Conservation (phyloP, 2,797 vertebrate species). For the Aplochiton taeniatus region DNA sequence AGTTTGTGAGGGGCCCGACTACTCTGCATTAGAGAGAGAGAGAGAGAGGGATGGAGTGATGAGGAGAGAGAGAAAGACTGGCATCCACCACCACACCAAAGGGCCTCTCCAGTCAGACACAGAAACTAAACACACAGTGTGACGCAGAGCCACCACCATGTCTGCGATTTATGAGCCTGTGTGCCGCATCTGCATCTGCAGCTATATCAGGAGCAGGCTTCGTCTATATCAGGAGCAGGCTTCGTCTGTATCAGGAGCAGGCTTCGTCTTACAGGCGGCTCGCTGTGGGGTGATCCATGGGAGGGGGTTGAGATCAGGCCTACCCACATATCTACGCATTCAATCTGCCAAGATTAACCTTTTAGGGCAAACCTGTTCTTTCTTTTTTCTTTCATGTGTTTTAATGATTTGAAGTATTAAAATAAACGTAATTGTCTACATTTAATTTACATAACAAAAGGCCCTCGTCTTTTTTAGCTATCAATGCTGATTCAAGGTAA, state of each 20-base stretch:
- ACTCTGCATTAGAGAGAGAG: slow-evolving; percentile 38
- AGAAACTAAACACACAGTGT: slow-evolving; percentile 50
- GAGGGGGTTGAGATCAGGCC: too few relatives aligned
- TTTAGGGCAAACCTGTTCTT: too few relatives aligned
- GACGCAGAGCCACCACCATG: slow-evolving; percentile 59
- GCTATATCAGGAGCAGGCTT: slow-evolving; percentile 53
- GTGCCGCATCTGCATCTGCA: slow-evolving; percentile 39
- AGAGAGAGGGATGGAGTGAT: slow-evolving; percentile 2
- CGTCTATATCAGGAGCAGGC: slow-evolving; percentile 16
- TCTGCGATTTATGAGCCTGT: slow-evolving; percentile 50
- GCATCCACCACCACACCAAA: slow-evolving; percentile 44
- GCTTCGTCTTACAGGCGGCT: neutral
- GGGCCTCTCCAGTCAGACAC: slow-evolving; percentile 57
- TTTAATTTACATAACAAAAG: too few relatives aligned
- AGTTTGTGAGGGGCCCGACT: slow-evolving; percentile 22
- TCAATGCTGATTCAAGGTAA: too few relatives aligned
- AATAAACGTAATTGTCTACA: too few relatives aligned
- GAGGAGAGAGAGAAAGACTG: slow-evolving; percentile 10
- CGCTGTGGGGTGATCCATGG: too few relatives aligned
- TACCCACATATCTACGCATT: too few relatives aligned
- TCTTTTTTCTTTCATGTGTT: too few relatives aligned
- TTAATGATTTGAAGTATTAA: too few relatives aligned
- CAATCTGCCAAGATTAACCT: too few relatives aligned
- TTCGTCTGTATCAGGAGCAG: too few relatives aligned
- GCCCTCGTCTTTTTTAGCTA: too few relatives aligned